Evolutionary conservation across 1,140 invertebrate genomes (phyloP), one percentile per base, ranked within the genome.

Genomic region (Diachasmimorpha longicaudata): DNA sequence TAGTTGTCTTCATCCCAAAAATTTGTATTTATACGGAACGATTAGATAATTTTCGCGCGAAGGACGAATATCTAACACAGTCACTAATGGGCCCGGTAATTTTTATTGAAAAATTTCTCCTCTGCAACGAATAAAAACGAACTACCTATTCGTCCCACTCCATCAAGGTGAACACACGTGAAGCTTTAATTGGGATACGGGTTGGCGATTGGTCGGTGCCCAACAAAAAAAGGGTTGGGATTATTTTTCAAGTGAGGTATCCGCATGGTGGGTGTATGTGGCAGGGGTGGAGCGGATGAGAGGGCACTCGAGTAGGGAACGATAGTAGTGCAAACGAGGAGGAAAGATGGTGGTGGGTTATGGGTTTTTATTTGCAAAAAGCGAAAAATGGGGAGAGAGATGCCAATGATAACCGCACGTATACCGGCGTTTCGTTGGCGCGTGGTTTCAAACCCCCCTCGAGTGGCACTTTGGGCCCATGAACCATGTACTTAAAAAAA

Each of bases 211-310:
- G 86, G 84, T 79, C 79, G 81, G 71, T 25, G 76, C 77, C 76
- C 70, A 70, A 75, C 46, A 75, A 78, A 78, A 77, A 39, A 76
- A 80, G 79, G 81, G 85, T 82, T 85, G 83, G 85, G 84, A 85
- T 87, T 68, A 25, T 63, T 63, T 86, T 84, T 86, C 78, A 82
- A 87, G 84, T 82, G 82, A 79, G 48, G 78, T 78, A 83, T 71
- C 75, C 79, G 81, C 77, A 14, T 68, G 66, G 66, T 68, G 31
- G n/a, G 36, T 68, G 36, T 37, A 63, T 68, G 66, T 68, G 36
- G 77, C 48, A 80, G 84, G 85, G 85, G 85, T 86, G 86, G 85
- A 86, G 85, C 84, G 78, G 81, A 81, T 74, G 80, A 86, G 85
- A 76, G 74, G 77, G 79, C 77, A 79, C 85, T 85, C 81, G 79